Evolutionary conservation across 2,113 vertebrate genomes (phyloP).

Genomic region (Xenopus tropicalis): UCB_Xtro_10.0 CM004446.2:127070001-127070500

Average conservation of each 20-base stretch:
- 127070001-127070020: background rate
- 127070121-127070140: conserved; percentile 82
- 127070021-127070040: background rate
- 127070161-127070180: conserved; percentile 76
- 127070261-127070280: conserved; percentile 87
- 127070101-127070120: conserved; percentile 74
- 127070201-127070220: conserved; percentile 54
- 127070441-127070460: conserved; percentile 71
- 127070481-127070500: conserved; percentile 63
- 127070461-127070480: conserved; percentile 82
- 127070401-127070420: conserved; percentile 47
- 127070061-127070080: conserved; percentile 71
- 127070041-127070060: conserved; percentile 76
- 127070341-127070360: background rate
- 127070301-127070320: conserved; percentile 77
- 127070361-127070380: conserved; percentile 33
- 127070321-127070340: conserved; percentile 37
- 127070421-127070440: conserved; percentile 71
- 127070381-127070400: conserved; percentile 26
- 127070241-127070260: conserved; percentile 96
- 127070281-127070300: conserved; percentile 80
- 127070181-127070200: conserved; percentile 74
- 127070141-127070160: conserved; percentile 90
- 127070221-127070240: conserved; percentile 63
- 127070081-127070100: conserved; percentile 79